Base-by-base conservation (phyloP, 2,113 vertebrate genomes). In the Hylia prasina region DNA sequence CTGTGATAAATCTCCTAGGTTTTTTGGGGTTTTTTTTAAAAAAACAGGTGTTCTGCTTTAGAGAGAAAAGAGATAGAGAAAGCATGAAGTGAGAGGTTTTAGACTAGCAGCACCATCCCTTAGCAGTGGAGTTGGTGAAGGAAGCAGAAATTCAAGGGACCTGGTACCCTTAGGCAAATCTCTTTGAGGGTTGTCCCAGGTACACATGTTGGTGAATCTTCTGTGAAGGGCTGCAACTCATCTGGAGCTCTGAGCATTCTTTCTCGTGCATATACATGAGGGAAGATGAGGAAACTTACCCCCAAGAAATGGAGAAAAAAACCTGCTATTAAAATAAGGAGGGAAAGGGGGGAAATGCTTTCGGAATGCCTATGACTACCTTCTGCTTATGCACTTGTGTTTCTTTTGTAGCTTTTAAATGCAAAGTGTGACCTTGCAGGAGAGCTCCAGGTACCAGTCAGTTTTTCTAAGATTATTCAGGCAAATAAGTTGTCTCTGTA, bases 151-250 rank as follows among this genome's bases (percentile, higher is more conserved):
- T 33, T 79, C 48, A 56, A 76, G 35, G 17, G 23, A 31, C 10
- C 13, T 47, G 13, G 23, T 68, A 44, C 14, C 22, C 22, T 12
- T 13, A 54, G 48, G 22, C 33, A 84, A 60, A 42, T 54, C 14
- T 51, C 37, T 44, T 61, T 27, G 31, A 44, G 18, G 6, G 27
- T 2, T 79, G 11, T 31, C 48, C 39, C 40, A 37, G 0, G 0
- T 47, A 31, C 4, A 0, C 8, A 8, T 35, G 21, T 16, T 31
- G 22, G 23, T 40, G 31, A 91, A 60, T 7, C 11, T 76, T 79
- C 48, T 40, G 14, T 21, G 33, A 76, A 61, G 75, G 51, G 13
- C 33, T 60, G 47, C 5, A 14, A 47, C 8, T 14, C 16, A 18
- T 23, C 39, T 68, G 35, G 61, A 60, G 47, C 15, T 33, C 27